Evolutionary conservation across 2,797 vertebrate species (phyloP), one percentile per base, ranked within the genome.

Genomic region (Urosaurus nigricauda): DNA sequence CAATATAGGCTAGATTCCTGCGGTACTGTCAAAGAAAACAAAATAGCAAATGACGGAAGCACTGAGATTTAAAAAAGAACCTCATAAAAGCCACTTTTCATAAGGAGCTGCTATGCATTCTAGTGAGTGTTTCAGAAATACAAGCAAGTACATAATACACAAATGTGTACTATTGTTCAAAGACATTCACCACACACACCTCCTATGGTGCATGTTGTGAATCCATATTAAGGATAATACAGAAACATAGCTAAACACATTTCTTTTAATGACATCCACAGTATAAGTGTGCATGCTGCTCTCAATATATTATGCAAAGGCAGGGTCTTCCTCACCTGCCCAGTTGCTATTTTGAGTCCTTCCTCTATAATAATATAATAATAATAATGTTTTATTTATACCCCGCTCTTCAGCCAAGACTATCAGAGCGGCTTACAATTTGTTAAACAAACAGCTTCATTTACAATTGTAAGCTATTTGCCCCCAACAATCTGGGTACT

Each of bases 11-110:
- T 51, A 71, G 68, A 75, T 60, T 93, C 68, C 85, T 84, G 2
- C 1, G 0, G 12, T 81, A 89, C 17, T 86, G 35, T 21, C 79
- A 4, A 77, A 58, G 19, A 82, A 26, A 87, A 21, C 19, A 65
- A 35, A 77, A 84, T 81, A 87, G 86, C 8, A 90, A 94, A 91
- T 86, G 87, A 78, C 43, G 81, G 83, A 74, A 73, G 40, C 75
- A 60, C 0, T 83, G 80, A 92, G 84, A 79, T 79, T 87, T 88
- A 24, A 68, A 82, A 87, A 86, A 70, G 29, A 47, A 24, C 37
- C 51, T 84, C 89, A 77, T 74, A 88, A 84, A 73, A 89, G n/a
- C 14, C 21, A 75, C 16, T 90, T 92, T 83, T 92, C 87, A 32
- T 32, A 43, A 0, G 13, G 51, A 40, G 17, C 53, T 83, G 47